Percentiles rank a stretch among this genome's conserved stretches.
phyloP scores from a whole-genome alignment of 2,113 vertebrate genomes.

The Oncorhynchus keta region DNA sequence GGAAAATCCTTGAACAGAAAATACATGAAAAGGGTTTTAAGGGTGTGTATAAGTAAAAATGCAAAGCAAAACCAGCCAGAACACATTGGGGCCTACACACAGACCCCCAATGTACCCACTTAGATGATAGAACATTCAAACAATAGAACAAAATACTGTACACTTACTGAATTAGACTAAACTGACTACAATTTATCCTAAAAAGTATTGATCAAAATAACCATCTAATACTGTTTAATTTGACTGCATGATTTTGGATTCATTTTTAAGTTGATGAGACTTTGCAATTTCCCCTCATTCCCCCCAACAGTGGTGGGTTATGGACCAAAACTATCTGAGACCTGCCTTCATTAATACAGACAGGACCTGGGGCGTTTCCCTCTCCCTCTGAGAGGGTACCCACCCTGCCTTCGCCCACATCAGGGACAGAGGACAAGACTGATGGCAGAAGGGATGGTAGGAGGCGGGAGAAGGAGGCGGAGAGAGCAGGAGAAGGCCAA shows the following conservation, averaged over 20 bases:
- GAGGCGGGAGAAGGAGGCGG: background rate
- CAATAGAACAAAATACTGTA: no score
- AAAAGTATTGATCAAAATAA: no score
- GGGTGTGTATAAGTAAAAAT: background rate
- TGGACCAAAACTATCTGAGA: constrained; percentile 42
- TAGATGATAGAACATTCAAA: no score
- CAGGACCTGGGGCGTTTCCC: constrained; percentile 61
- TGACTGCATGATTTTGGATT: no score
- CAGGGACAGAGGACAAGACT: constrained; percentile 52
- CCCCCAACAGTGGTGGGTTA: constrained; percentile 13
- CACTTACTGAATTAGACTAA: no score
- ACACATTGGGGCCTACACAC: background rate
- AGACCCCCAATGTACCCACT: no score
- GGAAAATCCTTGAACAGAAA: no score
- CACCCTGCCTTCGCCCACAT: constrained; percentile 45
- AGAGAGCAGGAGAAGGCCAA: constrained; percentile 52
- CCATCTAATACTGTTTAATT: background rate
- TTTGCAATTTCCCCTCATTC: background rate
- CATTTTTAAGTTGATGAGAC: background rate
- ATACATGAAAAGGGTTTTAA: background rate
- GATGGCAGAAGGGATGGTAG: constrained; percentile 21
- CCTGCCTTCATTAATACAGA: constrained; percentile 64
- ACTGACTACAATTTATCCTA: no score
- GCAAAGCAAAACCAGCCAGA: background rate
- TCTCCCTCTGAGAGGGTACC: constrained; percentile 52